Conservation (phyloP, 2,888 invertebrate genomes). For the Cryptophagus acutangulus region DNA sequence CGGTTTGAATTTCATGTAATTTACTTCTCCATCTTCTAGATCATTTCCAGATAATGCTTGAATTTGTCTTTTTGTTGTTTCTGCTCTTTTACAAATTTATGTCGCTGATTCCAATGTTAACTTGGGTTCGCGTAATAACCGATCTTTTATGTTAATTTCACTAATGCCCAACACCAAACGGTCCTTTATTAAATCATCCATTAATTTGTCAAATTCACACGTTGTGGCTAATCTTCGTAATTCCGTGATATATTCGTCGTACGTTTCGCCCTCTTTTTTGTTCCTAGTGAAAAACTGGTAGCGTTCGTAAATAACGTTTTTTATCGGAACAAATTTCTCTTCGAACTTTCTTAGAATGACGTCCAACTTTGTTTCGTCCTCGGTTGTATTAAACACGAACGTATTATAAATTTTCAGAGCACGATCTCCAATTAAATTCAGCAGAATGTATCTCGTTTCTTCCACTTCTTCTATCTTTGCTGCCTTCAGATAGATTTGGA, state of each 20-base stretch:
- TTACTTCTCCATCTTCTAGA: no score
- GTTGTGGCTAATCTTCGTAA: neutral
- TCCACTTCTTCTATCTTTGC: neutral
- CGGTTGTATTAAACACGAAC: neutral
- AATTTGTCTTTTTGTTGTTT: no score
- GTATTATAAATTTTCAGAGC: slow-evolving; percentile 2
- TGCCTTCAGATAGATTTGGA: slow-evolving; percentile 5
- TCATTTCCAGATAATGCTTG: no score
- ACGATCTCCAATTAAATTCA: neutral
- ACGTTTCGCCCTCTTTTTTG: slow-evolving; percentile 1
- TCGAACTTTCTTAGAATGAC: slow-evolving; percentile 4
- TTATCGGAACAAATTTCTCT: slow-evolving; percentile 3
- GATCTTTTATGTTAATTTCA: neutral
- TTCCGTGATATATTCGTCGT: slow-evolving; percentile 3
- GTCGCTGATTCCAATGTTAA: neutral
- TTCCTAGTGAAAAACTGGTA: slow-evolving; percentile 3
- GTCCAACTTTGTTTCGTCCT: neutral
- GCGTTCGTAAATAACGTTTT: slow-evolving; percentile 2
- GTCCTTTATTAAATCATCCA: slow-evolving; percentile 2
- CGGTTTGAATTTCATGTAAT: no score
- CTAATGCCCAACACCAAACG: neutral
- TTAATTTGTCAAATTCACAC: slow-evolving; percentile 6
- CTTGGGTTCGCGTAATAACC: neutral
- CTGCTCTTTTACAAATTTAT: no score
- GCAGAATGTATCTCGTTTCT: neutral